Evolutionary conservation across 1,140 invertebrate genomes (phyloP).

Genomic region (Lepidurus couesii): DNA sequence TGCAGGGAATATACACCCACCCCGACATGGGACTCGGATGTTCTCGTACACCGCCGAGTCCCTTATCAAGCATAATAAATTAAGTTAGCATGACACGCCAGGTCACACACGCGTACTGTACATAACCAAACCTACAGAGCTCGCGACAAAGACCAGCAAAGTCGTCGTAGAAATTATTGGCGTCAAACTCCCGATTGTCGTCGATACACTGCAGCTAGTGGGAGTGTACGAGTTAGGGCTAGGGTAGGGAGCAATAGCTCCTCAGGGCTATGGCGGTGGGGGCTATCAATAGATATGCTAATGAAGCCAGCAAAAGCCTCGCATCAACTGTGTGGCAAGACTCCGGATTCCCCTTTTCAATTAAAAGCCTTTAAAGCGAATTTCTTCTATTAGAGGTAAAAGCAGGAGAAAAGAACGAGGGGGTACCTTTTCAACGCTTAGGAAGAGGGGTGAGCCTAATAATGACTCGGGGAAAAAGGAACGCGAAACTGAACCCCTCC

Average conservation of each 20-base stretch:
- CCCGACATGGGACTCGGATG: background rate
- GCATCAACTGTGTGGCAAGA: background rate
- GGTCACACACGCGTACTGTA: conserved; percentile 11
- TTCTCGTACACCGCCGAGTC: background rate
- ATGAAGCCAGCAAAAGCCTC: background rate
- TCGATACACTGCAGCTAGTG: background rate
- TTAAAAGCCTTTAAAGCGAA: background rate
- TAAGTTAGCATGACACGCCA: background rate
- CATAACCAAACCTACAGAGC: background rate
- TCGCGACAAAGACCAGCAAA: background rate
- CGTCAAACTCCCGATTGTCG: background rate
- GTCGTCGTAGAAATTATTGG: background rate
- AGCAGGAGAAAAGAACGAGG: background rate
- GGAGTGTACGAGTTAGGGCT: too few relatives aligned
- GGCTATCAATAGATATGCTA: conserved; percentile 22
- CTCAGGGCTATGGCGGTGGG: too few relatives aligned
- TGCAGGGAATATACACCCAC: background rate
- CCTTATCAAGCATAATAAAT: conserved; percentile 1
- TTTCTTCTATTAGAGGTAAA: background rate
- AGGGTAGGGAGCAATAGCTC: background rate
- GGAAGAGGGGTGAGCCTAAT: too few relatives aligned
- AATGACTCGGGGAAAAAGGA: too few relatives aligned
- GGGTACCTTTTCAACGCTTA: background rate
- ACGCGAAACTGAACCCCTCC: too few relatives aligned
- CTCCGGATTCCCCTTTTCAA: background rate